Conservation (phyloP, 2,888 invertebrate genomes). For the Agrotis clavis region DNA sequence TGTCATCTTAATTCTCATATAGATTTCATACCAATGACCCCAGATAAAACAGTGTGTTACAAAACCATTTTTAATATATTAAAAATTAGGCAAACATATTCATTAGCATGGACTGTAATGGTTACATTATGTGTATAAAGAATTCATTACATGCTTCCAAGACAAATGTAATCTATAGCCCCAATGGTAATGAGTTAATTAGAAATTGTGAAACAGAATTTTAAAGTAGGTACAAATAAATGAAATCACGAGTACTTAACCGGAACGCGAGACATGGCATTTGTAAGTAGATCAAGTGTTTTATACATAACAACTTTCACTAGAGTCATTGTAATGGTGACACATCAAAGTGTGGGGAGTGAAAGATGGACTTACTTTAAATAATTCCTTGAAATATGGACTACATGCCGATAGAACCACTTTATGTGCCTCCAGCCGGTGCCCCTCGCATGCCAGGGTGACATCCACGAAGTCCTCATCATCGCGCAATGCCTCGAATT, state of each 20-base stretch:
- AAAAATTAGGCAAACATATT: constrained; percentile 70
- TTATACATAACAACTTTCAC: constrained; percentile 92
- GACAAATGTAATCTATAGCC: constrained; percentile 77
- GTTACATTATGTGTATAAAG: constrained; percentile 70
- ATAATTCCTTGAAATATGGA: constrained; percentile 96
- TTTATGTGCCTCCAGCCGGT: constrained; percentile 96
- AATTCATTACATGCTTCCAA: constrained; percentile 73
- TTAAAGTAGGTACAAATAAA: constrained; percentile 90
- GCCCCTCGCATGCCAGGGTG: constrained; percentile 96
- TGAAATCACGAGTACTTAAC: constrained; percentile 91
- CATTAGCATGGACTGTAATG: constrained; percentile 74
- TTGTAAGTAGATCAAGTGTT: constrained; percentile 91
- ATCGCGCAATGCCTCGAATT: constrained; percentile 96
- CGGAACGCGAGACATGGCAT: constrained; percentile 91
- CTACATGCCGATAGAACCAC: constrained; percentile 96
- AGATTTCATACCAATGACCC: constrained; percentile 64
- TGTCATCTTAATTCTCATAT: constrained; percentile 52
- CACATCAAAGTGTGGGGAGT: constrained; percentile 91
- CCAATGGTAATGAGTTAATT: constrained; percentile 88
- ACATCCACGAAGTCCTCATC: constrained; percentile 97
- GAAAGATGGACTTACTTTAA: constrained; percentile 94
- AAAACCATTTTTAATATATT: constrained; percentile 68
- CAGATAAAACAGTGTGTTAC: constrained; percentile 67
- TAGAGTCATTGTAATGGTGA: constrained; percentile 91
- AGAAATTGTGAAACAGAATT: constrained; percentile 91